Percentiles rank a stretch among this genome's conserved stretches.
Conservation (phyloP, 2,113 vertebrate genomes). For the Anguilla japonica region DNA sequence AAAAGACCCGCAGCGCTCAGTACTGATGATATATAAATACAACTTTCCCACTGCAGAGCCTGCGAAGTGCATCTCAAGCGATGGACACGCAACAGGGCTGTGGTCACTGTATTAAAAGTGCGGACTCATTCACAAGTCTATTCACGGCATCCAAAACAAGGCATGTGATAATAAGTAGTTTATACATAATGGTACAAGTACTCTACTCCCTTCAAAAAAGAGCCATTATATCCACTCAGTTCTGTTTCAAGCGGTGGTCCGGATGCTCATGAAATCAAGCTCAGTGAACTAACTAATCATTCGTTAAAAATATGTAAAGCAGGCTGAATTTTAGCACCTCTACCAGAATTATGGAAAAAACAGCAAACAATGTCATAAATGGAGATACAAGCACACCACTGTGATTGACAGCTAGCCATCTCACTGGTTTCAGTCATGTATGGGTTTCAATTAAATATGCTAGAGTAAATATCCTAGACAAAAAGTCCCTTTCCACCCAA, state of each 20-base stretch:
- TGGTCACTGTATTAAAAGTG: background rate
- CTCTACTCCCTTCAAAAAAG: too few relatives aligned
- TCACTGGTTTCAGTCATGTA: background rate
- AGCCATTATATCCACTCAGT: background rate
- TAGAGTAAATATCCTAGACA: background rate
- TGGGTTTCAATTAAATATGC: conserved; percentile 10
- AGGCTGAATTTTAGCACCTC: background rate
- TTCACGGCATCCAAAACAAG: background rate
- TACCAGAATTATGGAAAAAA: background rate
- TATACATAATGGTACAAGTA: background rate
- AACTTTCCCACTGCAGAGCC: conserved; percentile 6
- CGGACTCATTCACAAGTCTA: background rate
- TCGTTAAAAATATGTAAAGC: background rate
- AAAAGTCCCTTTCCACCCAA: background rate
- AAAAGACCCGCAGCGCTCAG: conserved; percentile 51
- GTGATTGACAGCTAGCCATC: background rate
- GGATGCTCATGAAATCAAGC: background rate
- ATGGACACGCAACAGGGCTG: background rate
- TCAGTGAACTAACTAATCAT: background rate
- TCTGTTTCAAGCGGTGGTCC: background rate
- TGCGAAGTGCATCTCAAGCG: background rate
- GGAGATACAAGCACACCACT: background rate
- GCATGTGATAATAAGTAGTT: background rate
- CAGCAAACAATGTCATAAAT: background rate
- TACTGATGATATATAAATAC: conserved; percentile 27